Evolutionary conservation across 92 coral and sea anemone genomes (phyloP).

Genomic region (Anthopleura xanthogrammica): DNA sequence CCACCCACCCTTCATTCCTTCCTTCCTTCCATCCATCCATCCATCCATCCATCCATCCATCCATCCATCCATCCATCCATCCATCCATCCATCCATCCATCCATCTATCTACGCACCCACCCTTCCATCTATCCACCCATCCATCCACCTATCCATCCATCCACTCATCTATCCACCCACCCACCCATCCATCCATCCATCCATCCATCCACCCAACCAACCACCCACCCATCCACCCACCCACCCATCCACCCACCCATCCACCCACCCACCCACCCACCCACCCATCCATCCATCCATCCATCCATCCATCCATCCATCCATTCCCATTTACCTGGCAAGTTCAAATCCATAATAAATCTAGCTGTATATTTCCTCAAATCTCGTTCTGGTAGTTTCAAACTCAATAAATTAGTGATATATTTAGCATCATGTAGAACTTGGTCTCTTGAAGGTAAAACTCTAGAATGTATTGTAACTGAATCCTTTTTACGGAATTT

Average conservation of each 20-base stretch:
- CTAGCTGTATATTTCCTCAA: slow-evolving; percentile 71
- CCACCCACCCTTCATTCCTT: neutral
- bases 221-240: neutral
- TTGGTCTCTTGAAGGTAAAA: slow-evolving; percentile 22
- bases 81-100: neutral
- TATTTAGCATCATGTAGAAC: slow-evolving; percentile 4
- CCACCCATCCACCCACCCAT: neutral
- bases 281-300: neutral
- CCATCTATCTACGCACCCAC: neutral
- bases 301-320: neutral
- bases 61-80: neutral
- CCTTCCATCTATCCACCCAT: neutral
- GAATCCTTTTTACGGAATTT: slow-evolving; percentile 64
- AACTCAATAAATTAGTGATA: slow-evolving; percentile 21
- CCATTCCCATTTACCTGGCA: slow-evolving; percentile 70
- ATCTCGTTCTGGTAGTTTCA: slow-evolving; percentile 61
- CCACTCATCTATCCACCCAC: neutral
- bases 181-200: neutral
- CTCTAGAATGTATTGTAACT: neutral
- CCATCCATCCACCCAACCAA: neutral
- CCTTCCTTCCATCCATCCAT: neutral
- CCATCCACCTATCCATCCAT: neutral
- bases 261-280: neutral
- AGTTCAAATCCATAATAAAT: slow-evolving; percentile 74
- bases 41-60: neutral